Conservation (phyloP, 1,140 invertebrate species). For the Harlomillsia oculata region DNA sequence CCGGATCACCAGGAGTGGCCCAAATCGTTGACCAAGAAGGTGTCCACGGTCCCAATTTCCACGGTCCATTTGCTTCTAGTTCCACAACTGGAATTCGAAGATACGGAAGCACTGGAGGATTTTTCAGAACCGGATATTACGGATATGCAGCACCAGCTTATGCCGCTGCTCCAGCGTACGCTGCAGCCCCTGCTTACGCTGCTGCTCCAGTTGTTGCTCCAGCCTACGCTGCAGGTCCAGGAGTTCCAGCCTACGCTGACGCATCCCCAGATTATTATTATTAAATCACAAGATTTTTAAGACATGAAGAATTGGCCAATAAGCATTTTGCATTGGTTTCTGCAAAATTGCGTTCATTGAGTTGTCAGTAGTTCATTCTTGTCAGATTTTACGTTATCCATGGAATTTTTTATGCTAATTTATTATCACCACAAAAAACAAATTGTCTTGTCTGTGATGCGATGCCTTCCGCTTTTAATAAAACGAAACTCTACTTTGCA, state of each 20-base stretch:
- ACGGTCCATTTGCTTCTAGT: neutral
- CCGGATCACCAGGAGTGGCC: too few species aligned
- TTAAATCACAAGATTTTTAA: neutral
- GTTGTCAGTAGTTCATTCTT: too few species aligned
- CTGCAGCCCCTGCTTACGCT: neutral
- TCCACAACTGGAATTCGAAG: slow-evolving; percentile 9
- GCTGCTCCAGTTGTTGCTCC: too few species aligned
- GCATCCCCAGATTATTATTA: neutral
- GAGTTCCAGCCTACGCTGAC: neutral
- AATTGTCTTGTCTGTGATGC: too few species aligned
- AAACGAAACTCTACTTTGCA: too few species aligned
- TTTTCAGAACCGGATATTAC: neutral
- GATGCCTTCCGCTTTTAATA: too few species aligned
- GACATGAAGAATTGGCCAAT: neutral
- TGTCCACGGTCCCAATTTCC: neutral
- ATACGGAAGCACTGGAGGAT: neutral
- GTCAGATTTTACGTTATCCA: too few species aligned
- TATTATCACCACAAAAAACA: too few species aligned
- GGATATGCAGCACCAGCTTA: too few species aligned
- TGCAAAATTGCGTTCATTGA: neutral
- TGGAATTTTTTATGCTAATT: too few species aligned
- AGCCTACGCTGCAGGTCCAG: neutral
- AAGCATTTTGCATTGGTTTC: neutral
- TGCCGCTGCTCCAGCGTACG: neutral
- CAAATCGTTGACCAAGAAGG: too few species aligned